phyloP scores from a whole-genome alignment of 2,888 invertebrate genomes.

The Tipula lateralis region DNA sequence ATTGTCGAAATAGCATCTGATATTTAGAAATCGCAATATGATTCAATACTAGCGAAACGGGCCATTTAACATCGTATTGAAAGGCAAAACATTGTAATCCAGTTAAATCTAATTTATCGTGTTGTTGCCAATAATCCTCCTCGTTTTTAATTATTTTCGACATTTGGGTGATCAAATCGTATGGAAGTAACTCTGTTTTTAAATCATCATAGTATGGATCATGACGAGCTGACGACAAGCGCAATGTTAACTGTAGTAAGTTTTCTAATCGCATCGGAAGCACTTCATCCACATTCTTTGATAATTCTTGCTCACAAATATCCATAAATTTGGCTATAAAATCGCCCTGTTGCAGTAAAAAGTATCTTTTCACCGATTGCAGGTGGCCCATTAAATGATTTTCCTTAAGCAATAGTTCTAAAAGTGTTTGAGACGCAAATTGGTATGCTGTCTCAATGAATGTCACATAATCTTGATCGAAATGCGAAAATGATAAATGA shows the following conservation, averaged over 20 bases:
- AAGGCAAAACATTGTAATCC: slow-evolving; percentile 94
- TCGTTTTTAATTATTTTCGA: slow-evolving; percentile 81
- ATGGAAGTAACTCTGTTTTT: slow-evolving; percentile 78
- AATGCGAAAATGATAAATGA: slow-evolving; percentile 52
- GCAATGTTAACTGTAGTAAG: slow-evolving; percentile 81
- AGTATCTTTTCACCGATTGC: slow-evolving; percentile 78
- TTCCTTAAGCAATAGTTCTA: slow-evolving; percentile 83
- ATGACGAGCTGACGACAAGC: slow-evolving; percentile 80
- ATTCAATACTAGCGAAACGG: slow-evolving; percentile 87
- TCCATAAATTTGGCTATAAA: slow-evolving; percentile 96
- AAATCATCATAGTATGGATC: slow-evolving; percentile 95
- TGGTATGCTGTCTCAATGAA: slow-evolving; percentile 87
- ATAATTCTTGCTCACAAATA: slow-evolving; percentile 86
- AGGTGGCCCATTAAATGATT: slow-evolving; percentile 87
- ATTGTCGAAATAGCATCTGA: slow-evolving; percentile 93
- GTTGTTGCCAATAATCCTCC: slow-evolving; percentile 65
- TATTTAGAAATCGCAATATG: slow-evolving; percentile 87
- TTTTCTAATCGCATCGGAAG: slow-evolving; percentile 85
- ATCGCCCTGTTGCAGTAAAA: slow-evolving; percentile 86
- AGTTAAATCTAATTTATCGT: slow-evolving; percentile 62
- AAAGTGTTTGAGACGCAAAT: slow-evolving; percentile 82
- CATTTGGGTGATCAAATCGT: slow-evolving; percentile 87
- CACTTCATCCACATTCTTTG: slow-evolving; percentile 83
- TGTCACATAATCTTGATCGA: slow-evolving; percentile 58
- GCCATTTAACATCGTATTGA: slow-evolving; percentile 93